phyloP scores from a whole-genome alignment of 1,140 invertebrate genomes.

The Drosophila sproati region DNA sequence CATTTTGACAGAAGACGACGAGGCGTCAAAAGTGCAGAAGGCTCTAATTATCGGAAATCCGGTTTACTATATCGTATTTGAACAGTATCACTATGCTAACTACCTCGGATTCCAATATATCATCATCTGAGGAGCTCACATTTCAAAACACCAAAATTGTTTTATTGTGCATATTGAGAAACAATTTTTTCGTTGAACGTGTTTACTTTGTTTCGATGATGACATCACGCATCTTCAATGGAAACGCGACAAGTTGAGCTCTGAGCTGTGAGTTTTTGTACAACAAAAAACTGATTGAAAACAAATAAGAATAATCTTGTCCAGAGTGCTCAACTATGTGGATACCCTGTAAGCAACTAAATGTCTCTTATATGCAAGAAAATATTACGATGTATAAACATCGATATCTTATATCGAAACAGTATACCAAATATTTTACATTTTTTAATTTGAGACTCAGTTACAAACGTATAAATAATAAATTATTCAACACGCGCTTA shows the following conservation, averaged over 20 bases:
- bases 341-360: slow-evolving; percentile 18
- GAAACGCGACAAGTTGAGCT: slow-evolving; percentile 38
- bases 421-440: no score
- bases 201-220: slow-evolving; percentile 58
- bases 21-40: slow-evolving; percentile 60
- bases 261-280: slow-evolving; percentile 7
- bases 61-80: slow-evolving; percentile 41
- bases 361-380: no score
- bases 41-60: slow-evolving; percentile 75
- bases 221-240: slow-evolving; percentile 61
- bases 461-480: no score
- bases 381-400: no score
- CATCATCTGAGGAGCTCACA: slow-evolving; percentile 37
- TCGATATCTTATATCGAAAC: no score
- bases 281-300: slow-evolving; percentile 36
- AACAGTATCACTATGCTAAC: background rate
- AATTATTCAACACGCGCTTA: no score
- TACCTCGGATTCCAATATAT: slow-evolving; percentile 6
- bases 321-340: background rate
- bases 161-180: slow-evolving; percentile 66
- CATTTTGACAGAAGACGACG: slow-evolving; percentile 55
- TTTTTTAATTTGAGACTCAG: no score
- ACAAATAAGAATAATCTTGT: background rate
- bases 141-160: slow-evolving; percentile 25
- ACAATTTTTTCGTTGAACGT: slow-evolving; percentile 50